Evolutionary conservation across 2,888 invertebrate species (phyloP).

Genomic region (Drosophila kuntzei): DNA sequence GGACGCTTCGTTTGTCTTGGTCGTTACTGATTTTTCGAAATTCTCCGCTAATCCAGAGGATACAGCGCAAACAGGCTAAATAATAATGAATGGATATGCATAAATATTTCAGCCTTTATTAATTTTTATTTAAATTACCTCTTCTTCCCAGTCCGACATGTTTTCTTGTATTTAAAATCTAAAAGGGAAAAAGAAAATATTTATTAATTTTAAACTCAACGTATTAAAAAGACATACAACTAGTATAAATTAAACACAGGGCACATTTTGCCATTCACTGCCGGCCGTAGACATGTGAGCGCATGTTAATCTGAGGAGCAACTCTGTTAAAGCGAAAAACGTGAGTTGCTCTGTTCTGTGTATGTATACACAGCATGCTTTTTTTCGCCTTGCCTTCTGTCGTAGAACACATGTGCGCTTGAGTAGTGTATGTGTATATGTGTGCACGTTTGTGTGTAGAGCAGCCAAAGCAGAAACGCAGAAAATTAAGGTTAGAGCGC

Average conservation of each 20-base stretch:
- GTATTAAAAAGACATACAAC: neutral
- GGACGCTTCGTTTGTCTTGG: neutral
- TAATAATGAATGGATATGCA: neutral
- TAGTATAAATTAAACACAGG: neutral
- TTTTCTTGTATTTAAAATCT: conserved; percentile 4
- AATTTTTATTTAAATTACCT: conserved; percentile 23
- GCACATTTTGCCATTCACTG: conserved; percentile 48
- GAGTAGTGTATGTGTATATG: conserved; percentile 51
- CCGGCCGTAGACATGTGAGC: conserved; percentile 3
- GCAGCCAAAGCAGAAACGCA: conserved; percentile 75
- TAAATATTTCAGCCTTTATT: neutral
- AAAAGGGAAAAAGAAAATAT: neutral
- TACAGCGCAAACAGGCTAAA: neutral
- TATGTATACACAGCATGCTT: conserved; percentile 80
- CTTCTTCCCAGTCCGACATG: conserved; percentile 79
- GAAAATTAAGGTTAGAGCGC: conserved; percentile 84
- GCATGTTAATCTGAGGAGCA: conserved; percentile 35
- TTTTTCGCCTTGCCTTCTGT: conserved; percentile 56
- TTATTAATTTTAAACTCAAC: conserved; percentile 16
- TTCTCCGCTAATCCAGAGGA: neutral
- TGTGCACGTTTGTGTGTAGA: conserved; percentile 67
- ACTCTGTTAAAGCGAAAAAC: conserved; percentile 57
- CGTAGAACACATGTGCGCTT: conserved; percentile 74
- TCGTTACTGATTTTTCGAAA: neutral
- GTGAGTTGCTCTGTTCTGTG: conserved; percentile 77